A percentile compares a stretch with the other conserved stretches of the same genome.
Conservation (phyloP, 2,113 vertebrate genomes). For the Crotalus horridus region DNA sequence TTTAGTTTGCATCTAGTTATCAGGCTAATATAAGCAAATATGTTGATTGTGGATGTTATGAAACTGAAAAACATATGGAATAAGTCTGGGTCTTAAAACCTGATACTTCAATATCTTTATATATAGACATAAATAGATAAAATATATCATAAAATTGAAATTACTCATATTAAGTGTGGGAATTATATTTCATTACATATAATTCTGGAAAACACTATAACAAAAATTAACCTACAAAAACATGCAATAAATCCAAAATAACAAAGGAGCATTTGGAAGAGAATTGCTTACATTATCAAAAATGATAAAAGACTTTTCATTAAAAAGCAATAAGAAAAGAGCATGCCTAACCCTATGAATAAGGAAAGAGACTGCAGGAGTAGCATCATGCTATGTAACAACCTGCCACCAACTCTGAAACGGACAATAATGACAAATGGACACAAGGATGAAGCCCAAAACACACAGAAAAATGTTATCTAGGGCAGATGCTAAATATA, state of each 20-base stretch:
- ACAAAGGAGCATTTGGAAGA: slow-evolving; percentile 46
- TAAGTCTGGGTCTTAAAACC: neutral
- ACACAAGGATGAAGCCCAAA: slow-evolving; percentile 57
- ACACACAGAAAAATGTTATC: slow-evolving; percentile 56
- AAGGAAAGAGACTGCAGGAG: slow-evolving; percentile 64
- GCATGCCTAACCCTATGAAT: slow-evolving; percentile 65
- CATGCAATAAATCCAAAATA: slow-evolving; percentile 15
- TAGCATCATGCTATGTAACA: slow-evolving; percentile 65
- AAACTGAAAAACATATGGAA: neutral
- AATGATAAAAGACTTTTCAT: slow-evolving; percentile 67
- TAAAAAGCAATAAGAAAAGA: slow-evolving; percentile 67
- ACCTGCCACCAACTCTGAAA: slow-evolving; percentile 59
- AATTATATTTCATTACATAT: neutral
- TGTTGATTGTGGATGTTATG: neutral
- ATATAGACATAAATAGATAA: neutral
- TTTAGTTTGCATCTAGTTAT: neutral
- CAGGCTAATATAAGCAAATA: neutral
- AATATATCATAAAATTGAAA: neutral
- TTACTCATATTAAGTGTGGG: neutral
- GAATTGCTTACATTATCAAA: slow-evolving; percentile 57
- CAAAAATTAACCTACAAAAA: slow-evolving; percentile 28
- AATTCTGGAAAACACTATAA: neutral
- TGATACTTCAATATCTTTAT: neutral
- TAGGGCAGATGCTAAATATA: slow-evolving; percentile 43
- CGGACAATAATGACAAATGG: slow-evolving; percentile 71